Conservation (phyloP, 2,888 invertebrate species). For the Athalia cordata region DNA sequence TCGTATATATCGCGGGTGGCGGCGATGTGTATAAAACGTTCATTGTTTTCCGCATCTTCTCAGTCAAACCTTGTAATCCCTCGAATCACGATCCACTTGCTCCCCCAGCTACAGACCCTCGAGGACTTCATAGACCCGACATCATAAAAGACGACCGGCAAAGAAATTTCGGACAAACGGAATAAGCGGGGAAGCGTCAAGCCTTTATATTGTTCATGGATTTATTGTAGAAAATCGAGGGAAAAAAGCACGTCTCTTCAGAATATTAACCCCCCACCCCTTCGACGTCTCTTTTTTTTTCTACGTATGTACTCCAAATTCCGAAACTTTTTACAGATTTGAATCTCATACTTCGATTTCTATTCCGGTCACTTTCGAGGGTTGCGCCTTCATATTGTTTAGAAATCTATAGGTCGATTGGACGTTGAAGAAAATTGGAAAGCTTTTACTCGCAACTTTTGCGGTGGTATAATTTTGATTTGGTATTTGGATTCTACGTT, state of each 20-base stretch:
- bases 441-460: too few relatives aligned
- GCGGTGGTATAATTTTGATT: neutral
- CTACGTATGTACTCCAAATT: neutral
- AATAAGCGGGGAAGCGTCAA: conserved; percentile 46
- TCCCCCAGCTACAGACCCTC: conserved; percentile 19
- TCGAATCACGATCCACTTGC: conserved; percentile 12
- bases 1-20: too few relatives aligned
- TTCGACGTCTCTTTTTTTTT: too few relatives aligned
- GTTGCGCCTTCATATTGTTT: too few relatives aligned
- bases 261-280: too few relatives aligned
- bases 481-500: neutral
- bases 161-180: conserved; percentile 41
- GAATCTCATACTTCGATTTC: too few relatives aligned
- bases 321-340: neutral
- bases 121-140: neutral
- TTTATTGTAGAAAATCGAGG: conserved; percentile 9
- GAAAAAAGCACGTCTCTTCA: neutral
- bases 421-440: too few relatives aligned
- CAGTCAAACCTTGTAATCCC: conserved; percentile 66
- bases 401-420: too few relatives aligned
- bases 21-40: conserved; percentile 37
- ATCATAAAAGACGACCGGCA: neutral
- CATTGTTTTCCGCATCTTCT: conserved; percentile 67
- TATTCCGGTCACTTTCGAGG: too few relatives aligned
- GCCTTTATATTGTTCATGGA: conserved; percentile 19